Evolutionary conservation across 2,113 vertebrate genomes (phyloP), one percentile per base, ranked within the genome.

Genomic region (Notiomystis cincta): DNA sequence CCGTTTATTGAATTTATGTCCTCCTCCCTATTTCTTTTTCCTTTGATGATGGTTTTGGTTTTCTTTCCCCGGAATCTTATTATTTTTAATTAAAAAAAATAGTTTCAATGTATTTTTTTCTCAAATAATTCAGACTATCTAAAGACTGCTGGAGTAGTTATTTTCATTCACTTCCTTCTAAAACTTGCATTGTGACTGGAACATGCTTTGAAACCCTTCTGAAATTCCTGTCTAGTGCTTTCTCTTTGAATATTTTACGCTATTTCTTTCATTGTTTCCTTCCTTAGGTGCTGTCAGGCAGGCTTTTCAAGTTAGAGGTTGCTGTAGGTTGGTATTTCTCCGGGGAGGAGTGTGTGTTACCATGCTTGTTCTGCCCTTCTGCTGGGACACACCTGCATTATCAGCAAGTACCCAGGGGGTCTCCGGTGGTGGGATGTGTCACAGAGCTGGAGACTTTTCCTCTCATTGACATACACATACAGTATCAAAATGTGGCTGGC

Each of bases 21-120:
- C 9, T 53, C 4, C 10, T 61, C 18, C 17, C 5, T 25, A 3
- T 37, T 60, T 87, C 87, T 84, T 87, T 92, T 96, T 85, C 8
- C 8, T 47, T 81, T 73, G 61, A 51, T 58, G 72, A 82, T 37
- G 21, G 11, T 75, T 93, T 95, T 92, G 48, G 56, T 82, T 97
- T 95, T 65, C 25, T 70, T 82, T 81, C 19, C 14, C 27, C 82
- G 23, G 38, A 75, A 80, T 95, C 57, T 89, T 70, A 57, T 54
- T 91, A 71, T 51, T 76, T 94, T 95, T 73, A 89, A 90, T 57
- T 82, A 88, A 93, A 95, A 87, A 44, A 90, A 89, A 91, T 62
- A 75, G 11, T 62, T 96, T 91, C 53, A 94, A 35, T 79, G 7
- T 70, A 40, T 51, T 73, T 45, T 57, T 81, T 81, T 44, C 40